Evolutionary conservation across 2,113 vertebrate species (phyloP), one percentile per base, ranked within the genome.

Genomic region (Uropsilus gracilis): DNA sequence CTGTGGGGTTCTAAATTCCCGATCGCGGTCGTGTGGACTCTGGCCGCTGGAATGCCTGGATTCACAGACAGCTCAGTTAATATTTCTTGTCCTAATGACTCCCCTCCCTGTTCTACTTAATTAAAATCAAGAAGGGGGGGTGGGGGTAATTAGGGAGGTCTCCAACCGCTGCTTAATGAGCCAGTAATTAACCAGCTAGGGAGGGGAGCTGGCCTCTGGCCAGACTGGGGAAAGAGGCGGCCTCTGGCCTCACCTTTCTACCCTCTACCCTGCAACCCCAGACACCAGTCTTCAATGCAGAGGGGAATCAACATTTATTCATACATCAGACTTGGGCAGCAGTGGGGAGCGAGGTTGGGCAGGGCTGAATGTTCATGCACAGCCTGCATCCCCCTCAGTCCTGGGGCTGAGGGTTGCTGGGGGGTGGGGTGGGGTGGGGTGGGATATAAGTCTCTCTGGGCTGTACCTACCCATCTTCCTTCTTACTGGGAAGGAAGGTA

Each of bases 131-230:
- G 94, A 89, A 86, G 92, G 94, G 95, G 96, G 88, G 64, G 6
- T 69, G 63, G 82, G 95, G 92, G 85, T 96, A 86, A 97, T 97
- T 97, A 97, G 96, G 93, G 89, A 96, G 96, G 90, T 96, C 96
- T 97, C 97, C 95, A 95, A 95, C 93, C 95, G 93, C 94, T 95
- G 95, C 94, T 97, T 97, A 95, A 97, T 95, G 91, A 97, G 94
- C 55, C 90, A 34, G 94, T 97, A 96, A 97, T 96, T 96, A 96
- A 96, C 24, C 93, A 96, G 92, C 93, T 93, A 39, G 96, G 95
- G 96, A 95, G 96, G 96, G 96, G 94, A 91, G 95, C 94, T 97
- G 97, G 97, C 97, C 95, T 77, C 75, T 3, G 64, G 96, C 97
- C 97, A 97, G 93, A 22, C 64, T 59, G 20, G 64, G 77, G 88